Conservation (phyloP, 1,140 invertebrate genomes). For the Hesperophylax magnus region DNA sequence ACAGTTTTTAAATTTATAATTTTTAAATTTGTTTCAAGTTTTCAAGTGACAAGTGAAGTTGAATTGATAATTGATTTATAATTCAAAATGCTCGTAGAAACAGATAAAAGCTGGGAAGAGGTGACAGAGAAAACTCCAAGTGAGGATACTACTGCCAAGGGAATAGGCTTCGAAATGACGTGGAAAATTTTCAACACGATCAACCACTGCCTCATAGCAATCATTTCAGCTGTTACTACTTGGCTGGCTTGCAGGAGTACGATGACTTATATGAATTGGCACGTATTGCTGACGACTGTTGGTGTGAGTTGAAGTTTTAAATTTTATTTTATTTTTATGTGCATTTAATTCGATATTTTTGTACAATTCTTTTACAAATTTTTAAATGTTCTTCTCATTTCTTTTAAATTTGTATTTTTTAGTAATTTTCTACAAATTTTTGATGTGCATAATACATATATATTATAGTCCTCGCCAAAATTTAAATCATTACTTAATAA, state of each 20-base stretch:
- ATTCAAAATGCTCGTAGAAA: not conserved
- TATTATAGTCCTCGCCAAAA: too few relatives aligned
- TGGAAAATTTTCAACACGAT: conserved; percentile 45
- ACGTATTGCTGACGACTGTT: conserved; percentile 38
- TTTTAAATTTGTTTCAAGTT: too few relatives aligned
- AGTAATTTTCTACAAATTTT: too few relatives aligned
- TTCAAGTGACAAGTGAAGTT: too few relatives aligned
- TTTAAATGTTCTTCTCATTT: too few relatives aligned
- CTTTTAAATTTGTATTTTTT: too few relatives aligned
- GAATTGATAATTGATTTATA: not conserved
- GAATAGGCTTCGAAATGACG: not conserved
- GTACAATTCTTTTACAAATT: too few relatives aligned
- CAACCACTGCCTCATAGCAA: conserved; percentile 42
- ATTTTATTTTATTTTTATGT: too few relatives aligned
- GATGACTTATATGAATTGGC: conserved; percentile 32
- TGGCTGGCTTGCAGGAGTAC: conserved; percentile 32
- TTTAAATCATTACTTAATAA: too few relatives aligned
- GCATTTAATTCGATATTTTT: too few relatives aligned
- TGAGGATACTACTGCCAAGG: not conserved
- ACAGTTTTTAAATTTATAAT: too few relatives aligned
- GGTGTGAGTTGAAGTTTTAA: conserved; percentile 40
- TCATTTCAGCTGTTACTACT: conserved; percentile 40
- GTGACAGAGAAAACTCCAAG: not conserved
- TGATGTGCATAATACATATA: too few relatives aligned
- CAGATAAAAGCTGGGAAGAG: not conserved